These are phyloP conservation scores for Mellilla xanthometata DNA, from an alignment of 2,888 invertebrate species.

Conservation along the genomic window DNA sequence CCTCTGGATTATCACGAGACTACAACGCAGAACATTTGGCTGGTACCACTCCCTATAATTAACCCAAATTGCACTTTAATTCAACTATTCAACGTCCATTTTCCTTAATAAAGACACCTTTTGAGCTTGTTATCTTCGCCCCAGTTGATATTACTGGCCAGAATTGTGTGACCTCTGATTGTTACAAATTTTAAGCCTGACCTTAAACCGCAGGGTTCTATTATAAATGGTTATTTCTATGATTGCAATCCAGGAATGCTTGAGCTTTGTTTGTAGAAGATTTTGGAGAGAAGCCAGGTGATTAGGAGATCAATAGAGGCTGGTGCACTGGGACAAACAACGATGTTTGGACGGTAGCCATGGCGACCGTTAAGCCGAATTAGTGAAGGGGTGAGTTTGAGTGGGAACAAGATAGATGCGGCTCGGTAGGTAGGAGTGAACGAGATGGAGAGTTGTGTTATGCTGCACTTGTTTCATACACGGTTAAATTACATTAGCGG, in stretches of 20 bases:
- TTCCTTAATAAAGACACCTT: constrained; percentile 36
- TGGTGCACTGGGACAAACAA: constrained; percentile 51
- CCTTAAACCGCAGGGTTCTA: constrained; percentile 4
- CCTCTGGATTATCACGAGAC: constrained; percentile 25
- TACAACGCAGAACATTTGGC: constrained; percentile 30
- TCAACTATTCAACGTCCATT: constrained; percentile 56
- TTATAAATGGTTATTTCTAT: constrained; percentile 4
- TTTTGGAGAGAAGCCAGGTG: constrained; percentile 26
- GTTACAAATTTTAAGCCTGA: not conserved
- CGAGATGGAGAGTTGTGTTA: constrained; percentile 48
- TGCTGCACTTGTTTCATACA: constrained; percentile 61
- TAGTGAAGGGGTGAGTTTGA: constrained; percentile 57
- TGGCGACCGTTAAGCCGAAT: constrained; percentile 66
- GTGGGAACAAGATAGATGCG: constrained; percentile 38
- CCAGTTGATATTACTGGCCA: constrained; percentile 36
- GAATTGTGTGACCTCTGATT: constrained; percentile 44
- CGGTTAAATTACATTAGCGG: constrained; percentile 72
- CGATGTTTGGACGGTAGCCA: constrained; percentile 69
- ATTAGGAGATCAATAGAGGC: constrained; percentile 47
- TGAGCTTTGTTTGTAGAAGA: constrained; percentile 8
- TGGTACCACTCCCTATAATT: constrained; percentile 41
- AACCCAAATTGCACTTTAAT: constrained; percentile 62
- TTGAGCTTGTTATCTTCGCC: constrained; percentile 37
- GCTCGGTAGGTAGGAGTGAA: constrained; percentile 27
- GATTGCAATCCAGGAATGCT: constrained; percentile 9